A percentile compares a stretch with the other conserved stretches of the same genome.
Conservation (phyloP, 2,888 invertebrate species). For the Tenthredo scrophulariae region DNA sequence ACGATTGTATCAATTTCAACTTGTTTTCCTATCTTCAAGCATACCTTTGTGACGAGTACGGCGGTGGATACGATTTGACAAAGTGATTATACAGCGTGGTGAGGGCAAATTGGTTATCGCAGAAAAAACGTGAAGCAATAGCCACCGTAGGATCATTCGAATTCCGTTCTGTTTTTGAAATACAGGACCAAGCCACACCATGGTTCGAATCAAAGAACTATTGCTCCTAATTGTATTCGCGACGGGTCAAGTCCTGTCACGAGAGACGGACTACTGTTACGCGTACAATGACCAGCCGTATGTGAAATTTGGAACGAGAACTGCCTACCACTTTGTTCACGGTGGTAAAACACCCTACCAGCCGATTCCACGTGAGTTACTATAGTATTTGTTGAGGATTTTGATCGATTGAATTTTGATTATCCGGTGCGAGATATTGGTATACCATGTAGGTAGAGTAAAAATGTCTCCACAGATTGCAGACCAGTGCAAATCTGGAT, state of each 20-base stretch:
- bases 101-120: too few species aligned
- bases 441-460: too few species aligned
- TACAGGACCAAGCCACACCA: not conserved
- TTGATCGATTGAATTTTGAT: too few species aligned
- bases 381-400: not conserved
- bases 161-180: not conserved
- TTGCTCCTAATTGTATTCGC: not conserved
- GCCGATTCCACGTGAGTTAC: constrained; percentile 83
- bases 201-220: not conserved
- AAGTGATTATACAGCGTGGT: too few species aligned
- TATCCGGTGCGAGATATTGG: too few species aligned
- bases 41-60: too few species aligned
- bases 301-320: constrained; percentile 87
- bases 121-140: not conserved
- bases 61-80: too few species aligned
- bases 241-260: constrained; percentile 55
- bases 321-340: constrained; percentile 87
- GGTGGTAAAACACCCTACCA: constrained; percentile 82
- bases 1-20: too few species aligned
- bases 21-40: too few species aligned
- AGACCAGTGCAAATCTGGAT: constrained; percentile 87
- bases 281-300: constrained; percentile 83
- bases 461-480: constrained; percentile 82
- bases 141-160: not conserved
- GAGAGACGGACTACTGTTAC: constrained; percentile 80